A percentile compares a stretch with the other conserved stretches of the same genome.
Evolutionary conservation across 2,888 invertebrate genomes (phyloP).

Genomic region (Zele albiditarsus): DNA sequence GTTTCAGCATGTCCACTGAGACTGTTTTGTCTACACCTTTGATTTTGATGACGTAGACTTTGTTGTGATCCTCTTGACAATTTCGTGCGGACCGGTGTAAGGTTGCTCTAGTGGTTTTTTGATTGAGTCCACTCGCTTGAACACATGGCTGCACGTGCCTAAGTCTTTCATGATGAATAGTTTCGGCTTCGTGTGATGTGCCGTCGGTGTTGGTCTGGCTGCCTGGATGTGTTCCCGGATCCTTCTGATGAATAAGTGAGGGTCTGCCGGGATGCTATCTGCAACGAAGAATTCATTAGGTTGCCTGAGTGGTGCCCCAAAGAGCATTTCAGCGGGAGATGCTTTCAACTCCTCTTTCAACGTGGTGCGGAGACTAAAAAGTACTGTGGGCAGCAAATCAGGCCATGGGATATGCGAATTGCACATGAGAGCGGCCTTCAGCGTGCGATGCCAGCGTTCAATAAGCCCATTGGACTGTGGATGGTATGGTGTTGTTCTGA

Average conservation of each 20-base stretch:
- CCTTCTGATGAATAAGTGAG: constrained; percentile 37
- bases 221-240: constrained; percentile 40
- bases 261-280: constrained; percentile 15
- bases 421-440: constrained; percentile 41
- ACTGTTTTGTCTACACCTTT: constrained; percentile 30
- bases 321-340: constrained; percentile 49
- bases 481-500: constrained; percentile 52
- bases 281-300: constrained; percentile 48
- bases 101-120: constrained; percentile 46
- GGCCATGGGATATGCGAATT: constrained; percentile 27
- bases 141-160: constrained; percentile 46
- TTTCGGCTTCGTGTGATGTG: constrained; percentile 39
- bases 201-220: constrained; percentile 42
- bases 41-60: constrained; percentile 38
- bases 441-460: constrained; percentile 37
- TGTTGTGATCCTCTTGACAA: constrained; percentile 43
- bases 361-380: constrained; percentile 47
- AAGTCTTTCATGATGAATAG: constrained; percentile 47
- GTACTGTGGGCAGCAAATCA: constrained; percentile 43
- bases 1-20: constrained; percentile 42
- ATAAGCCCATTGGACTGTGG: constrained; percentile 57
- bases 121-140: constrained; percentile 37
- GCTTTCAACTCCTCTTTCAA: constrained; percentile 46
- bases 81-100: constrained; percentile 52
- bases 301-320: constrained; percentile 44